These are phyloP conservation scores for Coracopsis vasa DNA, from an alignment of 2,113 vertebrate species.

Conservation along the genomic window DNA sequence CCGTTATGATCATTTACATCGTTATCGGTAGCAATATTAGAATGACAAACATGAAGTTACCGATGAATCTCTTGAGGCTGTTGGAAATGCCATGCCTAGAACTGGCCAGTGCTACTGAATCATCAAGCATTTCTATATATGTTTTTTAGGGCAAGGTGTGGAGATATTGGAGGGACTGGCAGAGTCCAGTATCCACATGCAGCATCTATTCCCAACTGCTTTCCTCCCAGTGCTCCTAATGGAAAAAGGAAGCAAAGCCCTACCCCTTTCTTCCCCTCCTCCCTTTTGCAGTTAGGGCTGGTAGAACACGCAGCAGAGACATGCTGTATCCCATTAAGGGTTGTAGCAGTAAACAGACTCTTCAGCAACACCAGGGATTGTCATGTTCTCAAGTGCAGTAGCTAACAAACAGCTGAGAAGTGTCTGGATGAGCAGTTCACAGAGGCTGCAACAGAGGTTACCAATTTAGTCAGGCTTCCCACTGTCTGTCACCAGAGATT, in stretches of 20 bases:
- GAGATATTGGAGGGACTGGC: not conserved
- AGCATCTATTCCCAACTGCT: not conserved
- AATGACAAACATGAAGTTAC: not conserved
- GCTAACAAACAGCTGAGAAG: slow-evolving; percentile 2
- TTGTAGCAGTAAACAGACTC: slow-evolving; percentile 21
- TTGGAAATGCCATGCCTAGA: not conserved
- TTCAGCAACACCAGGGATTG: slow-evolving; percentile 27
- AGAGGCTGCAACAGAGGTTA: not conserved
- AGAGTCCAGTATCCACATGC: not conserved
- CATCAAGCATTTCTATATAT: not conserved
- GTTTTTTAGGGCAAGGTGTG: not conserved
- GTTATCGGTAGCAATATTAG: not conserved
- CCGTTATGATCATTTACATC: not conserved
- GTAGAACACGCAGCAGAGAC: not conserved
- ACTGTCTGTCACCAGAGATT: not conserved
- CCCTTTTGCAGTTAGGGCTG: not conserved
- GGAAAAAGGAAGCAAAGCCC: not conserved
- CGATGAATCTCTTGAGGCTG: not conserved
- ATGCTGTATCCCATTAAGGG: slow-evolving; percentile 20
- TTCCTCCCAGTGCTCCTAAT: not conserved
- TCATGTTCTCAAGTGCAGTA: slow-evolving; percentile 22
- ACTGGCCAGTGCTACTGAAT: not conserved
- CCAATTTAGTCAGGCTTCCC: not conserved
- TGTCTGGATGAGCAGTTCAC: slow-evolving; percentile 48
- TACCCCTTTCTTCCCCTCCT: not conserved